Base-by-base conservation (phyloP, 2,888 invertebrate species). In the Pseudococcus longispinus region DNA sequence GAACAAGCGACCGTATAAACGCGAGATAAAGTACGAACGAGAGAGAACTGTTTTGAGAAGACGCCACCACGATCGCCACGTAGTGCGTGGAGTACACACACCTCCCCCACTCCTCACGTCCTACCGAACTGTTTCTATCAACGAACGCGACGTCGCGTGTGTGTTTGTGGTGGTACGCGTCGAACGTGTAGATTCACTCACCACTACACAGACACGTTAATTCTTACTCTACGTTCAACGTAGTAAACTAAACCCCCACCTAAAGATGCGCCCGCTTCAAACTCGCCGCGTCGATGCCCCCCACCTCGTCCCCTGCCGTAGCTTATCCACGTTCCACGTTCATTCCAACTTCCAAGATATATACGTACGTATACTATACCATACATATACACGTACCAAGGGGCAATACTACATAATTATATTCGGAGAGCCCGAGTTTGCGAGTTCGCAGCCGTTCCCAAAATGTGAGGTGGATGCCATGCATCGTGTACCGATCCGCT, bases 1-100 rank as follows among this genome's bases (percentile, higher is more conserved):
- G 84, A 84, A 51, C 46, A 84, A 84, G 55, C 55, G 84, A 84
- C 37, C 84, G 60, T 32, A 84, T 83, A 20, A 42, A 80, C 77
- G 77, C 77, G 42, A 80, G 77, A 80, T 80, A 80, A 80, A 80
- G 42, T 42, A 42, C 77, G 77, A 42, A 80, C 77, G 77, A 80
- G 77, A 80, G 77, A 18, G 77, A 20, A 60, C 37, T 84, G 84
- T 84, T 84, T 55, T 51, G 85, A 70, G 70, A 85, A 65, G 85
- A 85, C 85, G 85, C 85, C 85, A 70, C 85, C n/a, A 74, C 74
- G 65, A 85, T 85, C 85, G 85, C 85, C 85, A 85, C 85, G 85
- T 85, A 85, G 84, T 60, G 84, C 60, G 60, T 60, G 60, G 55
- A 80, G 74, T 37, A 80, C 26, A 80, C 77, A 42, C 42, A 29